Conservation (phyloP, 2,113 vertebrate genomes). For the Macheiramphus alcinus region DNA sequence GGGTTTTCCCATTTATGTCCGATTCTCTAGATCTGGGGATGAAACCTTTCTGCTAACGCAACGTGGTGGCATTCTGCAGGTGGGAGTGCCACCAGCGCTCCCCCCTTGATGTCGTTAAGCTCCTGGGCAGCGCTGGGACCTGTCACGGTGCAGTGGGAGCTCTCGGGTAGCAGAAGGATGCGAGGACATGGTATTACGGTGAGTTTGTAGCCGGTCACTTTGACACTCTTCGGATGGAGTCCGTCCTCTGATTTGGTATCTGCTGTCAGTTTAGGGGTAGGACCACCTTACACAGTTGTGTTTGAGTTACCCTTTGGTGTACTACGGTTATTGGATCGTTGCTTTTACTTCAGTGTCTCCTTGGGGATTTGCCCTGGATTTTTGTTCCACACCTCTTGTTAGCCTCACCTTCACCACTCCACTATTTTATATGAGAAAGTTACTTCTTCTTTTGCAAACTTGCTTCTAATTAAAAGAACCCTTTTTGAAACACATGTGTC, state of each 20-base stretch:
- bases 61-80: not conserved
- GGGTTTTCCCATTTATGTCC: not conserved
- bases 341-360: constrained; percentile 43
- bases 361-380: constrained; percentile 20
- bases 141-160: not conserved
- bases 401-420: constrained; percentile 53
- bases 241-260: not conserved
- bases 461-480: constrained; percentile 48
- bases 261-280: not conserved
- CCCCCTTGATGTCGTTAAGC: not conserved
- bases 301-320: not conserved
- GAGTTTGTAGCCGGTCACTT: not conserved
- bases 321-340: not conserved
- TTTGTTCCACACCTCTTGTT: constrained; percentile 53
- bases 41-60: not conserved
- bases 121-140: not conserved
- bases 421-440: constrained; percentile 66
- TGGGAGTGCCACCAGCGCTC: not conserved
- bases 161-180: not conserved
- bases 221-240: not conserved
- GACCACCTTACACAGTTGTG: not conserved
- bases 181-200: not conserved
- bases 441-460: constrained; percentile 56
- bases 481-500: not conserved
- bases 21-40: not conserved